Conservation (phyloP, 1,140 invertebrate species). For the Papilio polyxenes region DNA sequence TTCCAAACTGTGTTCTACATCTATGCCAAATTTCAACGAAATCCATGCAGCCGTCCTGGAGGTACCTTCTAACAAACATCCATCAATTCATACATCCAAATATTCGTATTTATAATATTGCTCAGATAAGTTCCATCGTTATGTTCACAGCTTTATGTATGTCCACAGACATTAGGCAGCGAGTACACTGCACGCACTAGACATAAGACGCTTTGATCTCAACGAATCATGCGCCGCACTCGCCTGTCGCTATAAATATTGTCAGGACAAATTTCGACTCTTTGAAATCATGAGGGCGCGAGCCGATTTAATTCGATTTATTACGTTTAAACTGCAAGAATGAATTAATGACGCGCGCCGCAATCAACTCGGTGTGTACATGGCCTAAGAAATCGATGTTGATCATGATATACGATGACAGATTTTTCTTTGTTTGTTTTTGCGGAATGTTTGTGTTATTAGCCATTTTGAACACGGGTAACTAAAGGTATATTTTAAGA, state of each 20-base stretch:
- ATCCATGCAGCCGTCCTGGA: too few species aligned
- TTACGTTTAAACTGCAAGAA: conserved; percentile 54
- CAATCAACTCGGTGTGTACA: conserved; percentile 54
- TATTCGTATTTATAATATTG: too few species aligned
- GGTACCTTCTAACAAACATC: too few species aligned
- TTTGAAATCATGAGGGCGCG: conserved; percentile 66
- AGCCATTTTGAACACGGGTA: neutral
- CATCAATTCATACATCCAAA: too few species aligned
- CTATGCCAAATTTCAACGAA: too few species aligned
- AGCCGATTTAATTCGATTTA: conserved; percentile 69
- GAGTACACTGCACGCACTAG: conserved; percentile 37
- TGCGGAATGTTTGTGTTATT: neutral
- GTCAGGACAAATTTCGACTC: conserved; percentile 76
- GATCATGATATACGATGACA: conserved; percentile 45
- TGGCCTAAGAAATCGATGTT: conserved; percentile 45
- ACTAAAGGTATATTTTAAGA: neutral
- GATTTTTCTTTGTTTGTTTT: conserved; percentile 35
- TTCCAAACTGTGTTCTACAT: too few species aligned
- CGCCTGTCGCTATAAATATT: conserved; percentile 67
- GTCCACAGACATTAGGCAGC: conserved; percentile 16
- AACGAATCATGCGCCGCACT: conserved; percentile 50
- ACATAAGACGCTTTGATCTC: conserved; percentile 64
- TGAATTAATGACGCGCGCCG: conserved; percentile 49
- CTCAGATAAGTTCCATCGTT: neutral
- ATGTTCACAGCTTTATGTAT: conserved; percentile 6